Base-by-base conservation (phyloP, 2,113 vertebrate genomes). In the Cryptotis parvus region DNA sequence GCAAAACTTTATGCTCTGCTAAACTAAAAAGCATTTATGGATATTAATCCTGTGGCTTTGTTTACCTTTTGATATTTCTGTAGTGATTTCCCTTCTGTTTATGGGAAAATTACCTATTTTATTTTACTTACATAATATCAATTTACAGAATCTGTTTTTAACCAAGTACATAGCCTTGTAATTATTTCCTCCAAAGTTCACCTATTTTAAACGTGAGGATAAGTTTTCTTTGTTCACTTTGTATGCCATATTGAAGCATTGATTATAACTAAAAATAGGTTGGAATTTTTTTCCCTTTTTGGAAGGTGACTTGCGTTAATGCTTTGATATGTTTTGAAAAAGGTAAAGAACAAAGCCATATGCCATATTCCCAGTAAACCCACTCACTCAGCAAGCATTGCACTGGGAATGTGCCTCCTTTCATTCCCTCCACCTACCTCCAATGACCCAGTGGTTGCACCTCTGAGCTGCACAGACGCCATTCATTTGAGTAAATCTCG, bases 81-180 rank as follows among this genome's bases (percentile, higher is more conserved):
- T 29, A 78, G 49, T 29, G 45, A 90, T 84, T 89, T 41, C 72
- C 69, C 43, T 77, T 72, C 86, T 52, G 22, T 14, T 39, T 55
- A 29, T 37, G 37, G 12, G 63, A 39, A 93, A 92, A 91, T 92
- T 9, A 70, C 65, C 66, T 73, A 61, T 87, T 92, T 91, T 92
- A 84, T 75, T 92, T 58, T 78, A 43, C n/a, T 76, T 20, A 14
- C 58, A 55, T 83, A 24, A 52, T 63, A 73, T 79, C 79, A 81
- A 82, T 89, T 96, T 69, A 69, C 66, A 95, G 55, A 84, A 87
- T 92, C 70, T 27, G 10, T 82, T 85, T 87, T 81, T 85, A 93
- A 84, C 72, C 68, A 96, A 43, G 37, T 75, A 90, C 10, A 43
- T 70, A 29, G 61, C 33, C 85, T 73, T 84, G 82, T 70, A 89